Percentiles rank a stretch among this genome's conserved stretches.
phyloP scores from a whole-genome alignment of 2,888 invertebrate genomes.

The Drosophila robusta region DNA sequence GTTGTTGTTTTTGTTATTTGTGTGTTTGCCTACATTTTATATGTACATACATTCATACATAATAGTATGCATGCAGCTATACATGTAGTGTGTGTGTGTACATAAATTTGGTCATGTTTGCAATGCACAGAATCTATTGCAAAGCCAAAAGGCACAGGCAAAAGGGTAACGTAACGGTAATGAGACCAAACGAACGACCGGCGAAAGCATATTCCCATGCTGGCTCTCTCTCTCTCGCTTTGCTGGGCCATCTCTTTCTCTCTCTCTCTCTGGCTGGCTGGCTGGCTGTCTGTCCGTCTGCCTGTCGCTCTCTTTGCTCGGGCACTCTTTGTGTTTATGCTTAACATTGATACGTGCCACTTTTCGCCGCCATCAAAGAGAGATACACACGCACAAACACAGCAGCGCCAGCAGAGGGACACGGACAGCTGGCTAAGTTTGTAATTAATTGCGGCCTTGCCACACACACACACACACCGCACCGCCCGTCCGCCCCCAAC shows the following conservation, averaged over 20 bases:
- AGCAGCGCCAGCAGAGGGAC: slow-evolving; percentile 45
- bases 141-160: slow-evolving; percentile 23
- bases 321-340: slow-evolving; percentile 67
- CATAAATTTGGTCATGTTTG: slow-evolving; percentile 49
- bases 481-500: slow-evolving; percentile 9
- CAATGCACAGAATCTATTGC: slow-evolving; percentile 52
- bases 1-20: slow-evolving; percentile 10
- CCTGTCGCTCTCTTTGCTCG: slow-evolving; percentile 36
- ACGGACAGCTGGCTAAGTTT: slow-evolving; percentile 73
- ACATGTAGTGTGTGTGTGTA: slow-evolving; percentile 7
- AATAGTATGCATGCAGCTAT: slow-evolving; percentile 5
- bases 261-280: slow-evolving; percentile 2
- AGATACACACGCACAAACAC: slow-evolving; percentile 29
- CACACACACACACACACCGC: slow-evolving; percentile 35
- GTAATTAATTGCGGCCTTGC: slow-evolving; percentile 81
- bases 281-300: slow-evolving; percentile 2
- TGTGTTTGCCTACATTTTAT: slow-evolving; percentile 41
- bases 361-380: slow-evolving; percentile 46
- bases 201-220: slow-evolving; percentile 53
- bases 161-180: slow-evolving; percentile 50
- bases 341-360: slow-evolving; percentile 78
- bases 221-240: slow-evolving; percentile 20
- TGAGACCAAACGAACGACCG: slow-evolving; percentile 38
- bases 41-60: not conserved
- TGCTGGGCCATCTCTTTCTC: slow-evolving; percentile 1